A percentile compares a stretch with the other conserved stretches of the same genome.
Conservation (phyloP, 2,797 vertebrate species). For the Dicrostonyx torquatus region DNA sequence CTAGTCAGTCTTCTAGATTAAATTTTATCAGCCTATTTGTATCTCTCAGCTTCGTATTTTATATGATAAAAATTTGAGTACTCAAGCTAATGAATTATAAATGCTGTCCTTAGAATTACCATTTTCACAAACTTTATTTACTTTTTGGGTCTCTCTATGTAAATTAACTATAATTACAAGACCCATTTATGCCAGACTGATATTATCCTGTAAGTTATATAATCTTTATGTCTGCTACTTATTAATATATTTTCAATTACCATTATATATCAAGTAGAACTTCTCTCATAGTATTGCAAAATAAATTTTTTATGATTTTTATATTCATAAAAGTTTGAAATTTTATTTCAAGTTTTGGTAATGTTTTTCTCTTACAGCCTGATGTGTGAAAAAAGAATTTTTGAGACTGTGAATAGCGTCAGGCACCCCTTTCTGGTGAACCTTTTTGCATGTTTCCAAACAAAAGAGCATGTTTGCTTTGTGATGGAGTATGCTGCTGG, state of each 20-base stretch:
- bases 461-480: constrained; percentile 98
- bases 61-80: constrained; percentile 45
- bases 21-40: constrained; percentile 13
- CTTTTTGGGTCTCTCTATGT: not conserved
- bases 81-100: constrained; percentile 43
- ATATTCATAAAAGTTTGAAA: constrained; percentile 29
- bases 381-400: constrained; percentile 99
- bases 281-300: constrained; percentile 38
- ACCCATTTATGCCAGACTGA: not conserved
- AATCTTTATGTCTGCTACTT: not conserved
- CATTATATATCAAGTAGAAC: not conserved
- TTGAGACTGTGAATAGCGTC: constrained; percentile 99
- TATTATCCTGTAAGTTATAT: not conserved
- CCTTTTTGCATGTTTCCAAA: constrained; percentile 99
- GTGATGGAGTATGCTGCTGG: constrained; percentile 99
- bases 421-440: constrained; percentile 99
- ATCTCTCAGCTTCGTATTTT: constrained; percentile 30
- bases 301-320: not conserved
- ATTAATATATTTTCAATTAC: constrained; percentile 43
- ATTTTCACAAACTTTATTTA: not conserved
- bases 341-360: constrained; percentile 51
- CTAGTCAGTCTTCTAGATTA: constrained; percentile 36
- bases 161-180: not conserved
- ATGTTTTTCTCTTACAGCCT: constrained; percentile 88
- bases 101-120: constrained; percentile 41